Base-by-base conservation (phyloP, 2,113 vertebrate genomes). In the Puffinus mauretanicus region DNA sequence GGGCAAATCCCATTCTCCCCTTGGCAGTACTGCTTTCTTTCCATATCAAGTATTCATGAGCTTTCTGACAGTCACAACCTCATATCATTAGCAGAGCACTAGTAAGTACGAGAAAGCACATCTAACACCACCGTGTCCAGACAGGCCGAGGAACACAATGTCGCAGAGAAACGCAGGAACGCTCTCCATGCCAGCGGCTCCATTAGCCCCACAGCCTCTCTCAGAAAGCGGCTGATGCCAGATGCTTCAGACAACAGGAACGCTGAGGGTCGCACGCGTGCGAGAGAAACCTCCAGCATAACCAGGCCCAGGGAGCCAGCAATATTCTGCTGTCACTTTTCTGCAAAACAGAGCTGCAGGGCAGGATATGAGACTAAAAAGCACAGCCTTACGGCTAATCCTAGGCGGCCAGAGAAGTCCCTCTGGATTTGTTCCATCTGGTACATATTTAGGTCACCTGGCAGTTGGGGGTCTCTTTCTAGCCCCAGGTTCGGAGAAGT, bases 11-110 rank as follows among this genome's bases (percentile, higher is more conserved):
- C 54, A n/a, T 49, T 93, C 32, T 73, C n/a, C 17, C 69, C n/a
- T 73, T 71, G 52, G 93, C 72, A 46, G 55, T 27, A 42, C 57
- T 80, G 71, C 36, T 91, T 26, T 88, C 78, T 94, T 95, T 88
- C 94, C 82, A 51, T 47, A 95, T 86, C 72, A 96, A 86, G 69
- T 86, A 96, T 93, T 96, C 34, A 84, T 58, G 80, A 96, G 61
- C 24, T 24, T 70, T 52, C 49, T 66, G 67, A 26, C 42, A 79
- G 73, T 16, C 84, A 87, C 81, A 58, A 13, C 30, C 78, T 65
- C 36, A 0, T 58, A 64, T 22, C 65, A 30, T n/a, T 54, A 47
- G 36, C 27, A 12, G 34, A 75, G 42, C 64, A 34, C 27, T 16
- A 20, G 49, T 1, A 9, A 3, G 30, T 16, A 49, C 58, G 42